Evolutionary conservation across 1,140 invertebrate species (phyloP).

Genomic region (Drosophila kurseongensis): DNA sequence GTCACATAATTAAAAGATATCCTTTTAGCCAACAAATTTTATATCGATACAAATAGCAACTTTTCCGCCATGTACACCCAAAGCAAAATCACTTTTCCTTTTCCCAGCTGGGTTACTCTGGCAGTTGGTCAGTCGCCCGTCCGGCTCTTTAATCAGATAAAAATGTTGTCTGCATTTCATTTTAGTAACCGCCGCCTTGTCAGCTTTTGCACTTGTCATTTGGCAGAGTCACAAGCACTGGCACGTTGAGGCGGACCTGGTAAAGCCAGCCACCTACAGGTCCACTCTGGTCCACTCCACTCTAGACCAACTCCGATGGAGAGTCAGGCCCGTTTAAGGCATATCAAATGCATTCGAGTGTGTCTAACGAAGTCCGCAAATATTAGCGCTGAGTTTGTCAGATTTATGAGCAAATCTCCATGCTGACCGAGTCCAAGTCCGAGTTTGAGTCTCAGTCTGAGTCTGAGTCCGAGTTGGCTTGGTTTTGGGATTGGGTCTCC

Average conservation of each 20-base stretch:
- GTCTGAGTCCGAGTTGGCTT: slow-evolving; percentile 7
- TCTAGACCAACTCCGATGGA: slow-evolving; percentile 8
- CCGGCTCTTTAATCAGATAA: slow-evolving; percentile 69
- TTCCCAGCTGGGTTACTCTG: slow-evolving; percentile 14
- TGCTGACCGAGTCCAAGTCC: slow-evolving; percentile 62
- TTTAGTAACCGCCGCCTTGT: slow-evolving; percentile 63
- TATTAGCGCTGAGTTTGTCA: slow-evolving; percentile 83
- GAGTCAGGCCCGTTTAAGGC: slow-evolving; percentile 77
- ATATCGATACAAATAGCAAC: background rate
- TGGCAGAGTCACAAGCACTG: slow-evolving; percentile 23
- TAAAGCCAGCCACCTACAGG: slow-evolving; percentile 23
- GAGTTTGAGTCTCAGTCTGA: slow-evolving; percentile 19
- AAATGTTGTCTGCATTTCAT: slow-evolving; percentile 70
- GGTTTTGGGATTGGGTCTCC: slow-evolving; percentile 43
- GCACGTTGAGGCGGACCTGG: slow-evolving; percentile 7
- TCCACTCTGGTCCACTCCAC: slow-evolving; percentile 7
- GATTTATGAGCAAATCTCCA: slow-evolving; percentile 83
- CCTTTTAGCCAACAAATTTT: background rate
- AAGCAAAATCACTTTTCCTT: slow-evolving; percentile 42
- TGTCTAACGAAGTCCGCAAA: slow-evolving; percentile 83
- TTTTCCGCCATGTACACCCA: slow-evolving; percentile 1
- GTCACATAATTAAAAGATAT: background rate
- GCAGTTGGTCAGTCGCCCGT: slow-evolving; percentile 46
- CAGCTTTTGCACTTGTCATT: slow-evolving; percentile 80
- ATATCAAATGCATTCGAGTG: slow-evolving; percentile 83